These are phyloP conservation scores for Diprion similis DNA, from an alignment of 1,140 invertebrate genomes.

Conservation along the genomic window DNA sequence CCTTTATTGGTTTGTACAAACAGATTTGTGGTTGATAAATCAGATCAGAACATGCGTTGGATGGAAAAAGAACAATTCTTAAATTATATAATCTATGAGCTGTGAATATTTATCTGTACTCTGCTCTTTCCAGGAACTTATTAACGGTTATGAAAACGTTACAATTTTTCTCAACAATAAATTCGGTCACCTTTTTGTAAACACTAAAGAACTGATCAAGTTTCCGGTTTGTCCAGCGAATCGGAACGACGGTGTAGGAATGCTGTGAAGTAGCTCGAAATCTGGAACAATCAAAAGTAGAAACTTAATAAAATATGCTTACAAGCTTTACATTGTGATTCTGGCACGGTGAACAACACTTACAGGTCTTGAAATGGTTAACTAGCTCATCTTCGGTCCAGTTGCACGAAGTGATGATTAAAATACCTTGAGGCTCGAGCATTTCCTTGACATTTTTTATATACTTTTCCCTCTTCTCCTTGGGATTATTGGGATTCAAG, in stretches of 20 bases:
- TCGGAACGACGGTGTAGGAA: constrained; percentile 81
- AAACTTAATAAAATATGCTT: constrained; percentile 30
- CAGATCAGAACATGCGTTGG: no score
- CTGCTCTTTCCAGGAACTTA: no score
- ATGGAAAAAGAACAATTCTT: no score
- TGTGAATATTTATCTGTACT: no score
- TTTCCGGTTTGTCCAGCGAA: constrained; percentile 86
- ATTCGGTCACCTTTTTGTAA: constrained; percentile 63
- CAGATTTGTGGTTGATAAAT: no score
- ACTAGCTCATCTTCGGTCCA: constrained; percentile 88
- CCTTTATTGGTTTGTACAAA: no score
- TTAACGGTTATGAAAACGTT: no score
- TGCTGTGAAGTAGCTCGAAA: constrained; percentile 68
- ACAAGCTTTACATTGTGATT: constrained; percentile 18
- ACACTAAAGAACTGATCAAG: constrained; percentile 79
- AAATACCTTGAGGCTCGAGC: constrained; percentile 68
- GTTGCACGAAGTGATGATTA: constrained; percentile 93
- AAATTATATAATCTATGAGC: no score
- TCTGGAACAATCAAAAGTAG: constrained; percentile 55
- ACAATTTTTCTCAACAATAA: constrained; percentile 6
- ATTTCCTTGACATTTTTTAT: constrained; percentile 70
- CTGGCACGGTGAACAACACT: constrained; percentile 30
- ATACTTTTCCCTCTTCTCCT: constrained; percentile 71
- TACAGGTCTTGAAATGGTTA: constrained; percentile 71
- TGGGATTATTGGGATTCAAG: constrained; percentile 74